Percentiles rank a stretch among this genome's conserved stretches.
These are phyloP conservation scores for Sphaeramia orbicularis DNA, from an alignment of 2,797 vertebrate species.

Conservation along the genomic window DNA sequence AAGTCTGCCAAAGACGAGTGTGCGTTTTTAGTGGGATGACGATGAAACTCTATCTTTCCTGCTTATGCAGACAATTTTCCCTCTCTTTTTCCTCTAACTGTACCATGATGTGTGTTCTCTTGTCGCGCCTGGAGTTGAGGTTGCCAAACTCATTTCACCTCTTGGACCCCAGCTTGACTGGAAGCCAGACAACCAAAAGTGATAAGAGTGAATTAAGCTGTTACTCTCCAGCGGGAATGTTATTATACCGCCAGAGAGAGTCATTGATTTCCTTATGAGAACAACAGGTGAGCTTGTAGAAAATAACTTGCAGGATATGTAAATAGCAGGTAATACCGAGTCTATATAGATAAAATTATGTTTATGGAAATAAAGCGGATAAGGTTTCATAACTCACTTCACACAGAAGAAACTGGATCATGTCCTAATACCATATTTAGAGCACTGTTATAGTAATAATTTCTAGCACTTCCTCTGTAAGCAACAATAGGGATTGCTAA, in stretches of 20 bases:
- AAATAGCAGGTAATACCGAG: constrained; percentile 71
- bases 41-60: constrained; percentile 89
- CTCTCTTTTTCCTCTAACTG: constrained; percentile 84
- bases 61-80: constrained; percentile 88
- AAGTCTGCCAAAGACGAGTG: constrained; percentile 86
- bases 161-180: constrained; percentile 85
- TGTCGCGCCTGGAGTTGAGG: constrained; percentile 79
- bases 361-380: constrained; percentile 70
- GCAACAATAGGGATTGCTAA: constrained; percentile 34
- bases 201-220: constrained; percentile 87
- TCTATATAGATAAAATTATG: constrained; percentile 68
- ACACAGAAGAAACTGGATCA: constrained; percentile 62
- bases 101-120: constrained; percentile 86
- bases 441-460: constrained; percentile 45
- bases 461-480: constrained; percentile 38
- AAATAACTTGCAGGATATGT: constrained; percentile 69
- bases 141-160: constrained; percentile 91
- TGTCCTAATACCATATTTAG: constrained; percentile 59
- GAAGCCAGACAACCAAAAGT: constrained; percentile 85
- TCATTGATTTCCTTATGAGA: constrained; percentile 82
- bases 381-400: constrained; percentile 57
- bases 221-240: constrained; percentile 82
- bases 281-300: constrained; percentile 84
- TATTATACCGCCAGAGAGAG: constrained; percentile 84
- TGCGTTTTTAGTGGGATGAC: constrained; percentile 82